Evolutionary conservation across 2,888 invertebrate genomes (phyloP).

Genomic region (Zonitis immaculata): DNA sequence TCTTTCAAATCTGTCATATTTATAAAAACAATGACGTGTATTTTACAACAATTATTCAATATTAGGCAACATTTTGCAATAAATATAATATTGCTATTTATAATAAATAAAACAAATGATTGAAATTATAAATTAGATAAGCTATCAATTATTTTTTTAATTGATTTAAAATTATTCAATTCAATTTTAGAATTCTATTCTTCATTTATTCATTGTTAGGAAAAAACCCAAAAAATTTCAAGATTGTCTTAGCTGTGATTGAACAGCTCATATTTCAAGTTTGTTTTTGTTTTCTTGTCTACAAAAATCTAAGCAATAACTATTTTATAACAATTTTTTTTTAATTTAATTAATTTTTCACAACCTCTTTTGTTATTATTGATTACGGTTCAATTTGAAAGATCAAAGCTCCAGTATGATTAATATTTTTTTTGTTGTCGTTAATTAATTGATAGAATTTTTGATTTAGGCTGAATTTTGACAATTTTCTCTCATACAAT

Average conservation of each 20-base stretch:
- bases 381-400: conserved; percentile 32
- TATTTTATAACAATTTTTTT: conserved; percentile 25
- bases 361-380: conserved; percentile 40
- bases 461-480: conserved; percentile 7
- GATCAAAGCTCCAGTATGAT: conserved; percentile 28
- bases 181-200: not conserved
- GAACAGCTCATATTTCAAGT: conserved; percentile 34
- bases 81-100: conserved; percentile 21
- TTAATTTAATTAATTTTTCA: conserved; percentile 34
- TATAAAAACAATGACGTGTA: conserved; percentile 44
- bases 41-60: conserved; percentile 41
- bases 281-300: too few relatives aligned
- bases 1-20: conserved; percentile 19
- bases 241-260: conserved; percentile 32
- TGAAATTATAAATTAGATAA: not conserved
- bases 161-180: not conserved
- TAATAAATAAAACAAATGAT: not conserved
- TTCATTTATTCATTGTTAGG: not conserved
- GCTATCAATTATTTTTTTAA: not conserved
- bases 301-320: conserved; percentile 34
- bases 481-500: conserved; percentile 14
- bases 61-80: conserved; percentile 37
- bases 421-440: conserved; percentile 2
- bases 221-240: conserved; percentile 1
- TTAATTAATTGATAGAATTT: conserved; percentile 4